Evolutionary conservation across 2,888 invertebrate species (phyloP), one percentile per base, ranked within the genome.

Genomic region (Resseliella maxima): DNA sequence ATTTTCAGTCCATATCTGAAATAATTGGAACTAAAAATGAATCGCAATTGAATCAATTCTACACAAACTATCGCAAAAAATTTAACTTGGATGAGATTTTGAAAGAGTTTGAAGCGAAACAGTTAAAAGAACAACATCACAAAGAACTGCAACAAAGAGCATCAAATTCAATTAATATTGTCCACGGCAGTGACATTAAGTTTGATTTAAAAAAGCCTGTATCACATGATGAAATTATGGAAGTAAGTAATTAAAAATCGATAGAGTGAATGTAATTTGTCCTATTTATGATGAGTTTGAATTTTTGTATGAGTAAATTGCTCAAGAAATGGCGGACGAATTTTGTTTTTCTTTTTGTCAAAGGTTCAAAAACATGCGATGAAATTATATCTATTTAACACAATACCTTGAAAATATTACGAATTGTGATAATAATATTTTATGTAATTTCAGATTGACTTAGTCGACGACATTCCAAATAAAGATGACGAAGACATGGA

Each of bases 11-110:
- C 45, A 98, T 99, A 88, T 97, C 99, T 24, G 98, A 98, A 90
- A 95, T 97, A 18, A 94, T 99, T 88, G 98, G 98, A 87, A 99
- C 97, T 86, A 99, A 99, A 92, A 97, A 96, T 0, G 98, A 98
- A 91, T 94, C 95, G 86, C 98, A 98, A 90, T 93, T 99, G 85
- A 95, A 97, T 88, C 95, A 95, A 85, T 99, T 98, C 92, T 99
- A 97, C 92, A 94, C 96, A 12, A 97, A 96, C 90, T 96, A 98
- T 91, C 94, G 97, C 85, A 94, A 97, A 88, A 94, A 96, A 87
- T 97, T 96, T 91, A 96, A 97, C 91, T 92, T 98, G 88, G 98
- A 98, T 90, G 94, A 94, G 27, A 94, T 97, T 54, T 92, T 98
- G 86, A 95, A 95, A 89, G 97, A 98, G 89, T 96, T 95, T 91